Conservation (phyloP, 1,140 invertebrate species). For the Drosophila bifasciata region DNA sequence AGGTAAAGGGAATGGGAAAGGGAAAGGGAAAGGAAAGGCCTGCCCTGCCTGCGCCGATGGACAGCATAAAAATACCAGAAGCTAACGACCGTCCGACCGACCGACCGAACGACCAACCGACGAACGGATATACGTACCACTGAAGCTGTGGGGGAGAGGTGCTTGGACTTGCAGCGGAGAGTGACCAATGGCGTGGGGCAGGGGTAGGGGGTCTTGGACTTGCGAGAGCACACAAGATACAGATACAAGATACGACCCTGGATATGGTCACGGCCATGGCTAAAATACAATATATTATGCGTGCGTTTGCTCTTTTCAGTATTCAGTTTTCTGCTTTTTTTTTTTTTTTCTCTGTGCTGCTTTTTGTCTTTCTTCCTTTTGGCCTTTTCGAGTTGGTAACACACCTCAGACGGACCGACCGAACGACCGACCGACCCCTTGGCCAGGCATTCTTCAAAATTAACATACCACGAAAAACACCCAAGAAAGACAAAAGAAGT, state of each 20-base stretch:
- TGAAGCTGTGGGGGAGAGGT: slow-evolving; percentile 54
- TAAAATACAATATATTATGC: slow-evolving; percentile 66
- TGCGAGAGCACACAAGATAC: slow-evolving; percentile 39
- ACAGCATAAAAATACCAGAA: slow-evolving; percentile 70
- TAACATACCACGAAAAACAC: slow-evolving; percentile 65
- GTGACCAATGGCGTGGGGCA: slow-evolving; percentile 23
- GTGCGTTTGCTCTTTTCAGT: slow-evolving; percentile 35
- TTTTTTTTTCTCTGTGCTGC: slow-evolving; percentile 9
- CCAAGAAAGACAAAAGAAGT: slow-evolving; percentile 48
- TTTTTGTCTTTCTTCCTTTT: slow-evolving; percentile 1
- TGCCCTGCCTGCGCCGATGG: slow-evolving; percentile 19
- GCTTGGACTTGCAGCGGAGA: slow-evolving; percentile 9
- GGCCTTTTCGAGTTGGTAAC: slow-evolving; percentile 49
- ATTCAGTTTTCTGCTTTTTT: not conserved
- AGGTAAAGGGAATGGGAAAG: slow-evolving; percentile 10
- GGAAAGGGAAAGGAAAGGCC: slow-evolving; percentile 34
- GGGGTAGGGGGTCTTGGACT: slow-evolving; percentile 1
- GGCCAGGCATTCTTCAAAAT: slow-evolving; percentile 59
- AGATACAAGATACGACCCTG: slow-evolving; percentile 73
- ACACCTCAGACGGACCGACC: slow-evolving; percentile 19
- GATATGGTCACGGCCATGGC: slow-evolving; percentile 72
- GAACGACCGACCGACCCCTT: slow-evolving; percentile 24
- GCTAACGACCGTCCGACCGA: too few relatives aligned
- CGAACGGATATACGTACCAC: slow-evolving; percentile 68
- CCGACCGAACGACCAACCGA: slow-evolving; percentile 44